Evolutionary conservation across 2,797 vertebrate genomes (phyloP), one percentile per base, ranked within the genome.

Genomic region (Sebastes steindachneri): DNA sequence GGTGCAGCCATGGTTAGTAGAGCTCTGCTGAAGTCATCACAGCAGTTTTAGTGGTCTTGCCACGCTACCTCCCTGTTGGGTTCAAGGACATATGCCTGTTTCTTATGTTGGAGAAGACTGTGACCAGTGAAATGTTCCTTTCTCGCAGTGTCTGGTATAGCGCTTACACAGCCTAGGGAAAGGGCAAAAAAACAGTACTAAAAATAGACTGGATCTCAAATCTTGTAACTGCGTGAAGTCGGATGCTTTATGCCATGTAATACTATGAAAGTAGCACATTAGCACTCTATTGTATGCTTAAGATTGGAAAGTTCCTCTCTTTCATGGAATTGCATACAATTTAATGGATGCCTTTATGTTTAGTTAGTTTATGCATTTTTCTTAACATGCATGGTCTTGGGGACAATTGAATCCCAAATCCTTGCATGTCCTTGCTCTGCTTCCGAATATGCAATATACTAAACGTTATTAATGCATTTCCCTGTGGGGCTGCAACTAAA

Each of bases 101-200:
- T 85, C 75, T 75, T 35, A 76, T 79, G 64, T 60, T 8, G n/a
- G 68, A 35, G 31, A 65, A 75, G 58, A 88, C 82, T 90, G 85
- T 89, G 90, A 88, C 89, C 63, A 54, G 79, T 67, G 60, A 86
- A 90, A 84, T 86, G 73, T 55, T n/a, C 72, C 57, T 86, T 72
- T 83, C 72, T 81, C 81, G 35, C 74, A 51, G 53, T 73, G 77
- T 82, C 74, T 90, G 51, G 67, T 77, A 35, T 31, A 78, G 75
- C 19, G 21, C 53, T 73, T 57, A 63, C 54, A 77, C 17, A 60
- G 84, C 80, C 71, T 48, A 10, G 33, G 74, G 76, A 83, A 84
- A 85, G 35, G 68, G 51, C 29, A 81, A 75, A 84, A 75, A 28
- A 31, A 14, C 23, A 15, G 45, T 19, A 23, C 64, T 73, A 74